Conservation (phyloP, 1,140 invertebrate species). For the Diuraphis noxia region DNA sequence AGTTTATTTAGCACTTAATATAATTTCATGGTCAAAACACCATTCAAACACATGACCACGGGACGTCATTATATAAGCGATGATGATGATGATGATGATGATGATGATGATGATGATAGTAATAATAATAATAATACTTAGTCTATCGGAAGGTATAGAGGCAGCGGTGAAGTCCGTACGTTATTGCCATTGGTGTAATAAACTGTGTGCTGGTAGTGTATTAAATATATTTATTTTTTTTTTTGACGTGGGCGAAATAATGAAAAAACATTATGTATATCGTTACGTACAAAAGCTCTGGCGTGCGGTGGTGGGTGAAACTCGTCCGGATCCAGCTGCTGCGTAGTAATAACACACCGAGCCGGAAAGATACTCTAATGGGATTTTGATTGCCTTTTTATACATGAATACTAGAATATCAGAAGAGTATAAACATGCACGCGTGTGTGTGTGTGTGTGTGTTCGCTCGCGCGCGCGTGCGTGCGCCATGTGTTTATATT, state of each 20-base stretch:
- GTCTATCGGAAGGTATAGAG: background rate
- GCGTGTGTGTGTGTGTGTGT: too few species aligned
- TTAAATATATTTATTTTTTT: background rate
- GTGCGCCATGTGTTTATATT: too few species aligned
- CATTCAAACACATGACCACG: background rate
- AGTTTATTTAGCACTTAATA: background rate
- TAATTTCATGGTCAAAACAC: background rate
- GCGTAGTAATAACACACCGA: background rate
- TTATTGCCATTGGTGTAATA: background rate
- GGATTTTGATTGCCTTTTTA: constrained; percentile 52
- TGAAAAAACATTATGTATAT: background rate
- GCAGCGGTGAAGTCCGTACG: too few species aligned
- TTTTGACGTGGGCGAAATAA: background rate
- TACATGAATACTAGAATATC: constrained; percentile 26
- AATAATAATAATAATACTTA: too few species aligned
- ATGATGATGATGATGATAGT: background rate
- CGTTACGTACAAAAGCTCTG: background rate
- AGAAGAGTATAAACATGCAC: background rate
- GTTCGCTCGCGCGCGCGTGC: too few species aligned
- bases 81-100: background rate
- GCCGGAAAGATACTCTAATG: constrained; percentile 48
- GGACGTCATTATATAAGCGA: background rate
- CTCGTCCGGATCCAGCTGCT: background rate
- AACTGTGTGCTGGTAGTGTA: background rate
- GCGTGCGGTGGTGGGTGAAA: too few species aligned